Evolutionary conservation across 2,113 vertebrate genomes (phyloP).

Genomic region (Periophthalmodon schlosseri): DNA sequence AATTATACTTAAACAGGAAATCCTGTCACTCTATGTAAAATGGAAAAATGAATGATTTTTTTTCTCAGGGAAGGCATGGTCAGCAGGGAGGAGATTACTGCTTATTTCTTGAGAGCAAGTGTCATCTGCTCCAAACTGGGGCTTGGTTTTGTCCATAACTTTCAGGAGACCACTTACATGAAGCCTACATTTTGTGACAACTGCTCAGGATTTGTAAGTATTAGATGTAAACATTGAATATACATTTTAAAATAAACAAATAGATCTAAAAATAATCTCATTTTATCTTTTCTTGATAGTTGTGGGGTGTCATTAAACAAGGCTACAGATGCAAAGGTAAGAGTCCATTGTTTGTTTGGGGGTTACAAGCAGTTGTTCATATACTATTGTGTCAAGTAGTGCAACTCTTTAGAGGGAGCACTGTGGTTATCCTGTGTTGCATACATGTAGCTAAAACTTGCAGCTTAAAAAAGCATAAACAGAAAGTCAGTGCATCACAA

Average conservation of each 20-base stretch:
- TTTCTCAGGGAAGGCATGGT: slow-evolving; percentile 86
- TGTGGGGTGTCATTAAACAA: slow-evolving; percentile 98
- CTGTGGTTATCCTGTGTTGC: slow-evolving; percentile 64
- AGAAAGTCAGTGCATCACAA: slow-evolving; percentile 32
- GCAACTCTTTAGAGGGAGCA: slow-evolving; percentile 23
- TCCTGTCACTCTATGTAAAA: neutral
- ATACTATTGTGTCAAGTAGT: slow-evolving; percentile 36
- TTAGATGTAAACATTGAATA: neutral
- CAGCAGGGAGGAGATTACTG: slow-evolving; percentile 93
- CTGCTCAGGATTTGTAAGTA: slow-evolving; percentile 95
- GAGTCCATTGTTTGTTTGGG: slow-evolving; percentile 5
- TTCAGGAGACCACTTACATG: slow-evolving; percentile 95
- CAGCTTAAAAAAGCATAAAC: slow-evolving; percentile 52
- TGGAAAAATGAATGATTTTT: slow-evolving; percentile 23
- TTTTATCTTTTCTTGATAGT: slow-evolving; percentile 69
- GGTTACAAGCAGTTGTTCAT: neutral
- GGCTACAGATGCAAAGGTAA: slow-evolving; percentile 94
- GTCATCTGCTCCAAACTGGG: slow-evolving; percentile 96
- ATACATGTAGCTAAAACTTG: slow-evolving; percentile 44
- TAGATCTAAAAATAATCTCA: neutral
- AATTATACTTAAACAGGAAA: neutral
- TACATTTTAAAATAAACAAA: neutral
- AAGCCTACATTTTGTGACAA: slow-evolving; percentile 97
- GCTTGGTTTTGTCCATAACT: slow-evolving; percentile 92
- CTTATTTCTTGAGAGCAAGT: slow-evolving; percentile 95